A percentile compares a stretch with the other conserved stretches of the same genome.
Conservation (phyloP, 1,140 invertebrate species). For the Protaetia brevitarsis region DNA sequence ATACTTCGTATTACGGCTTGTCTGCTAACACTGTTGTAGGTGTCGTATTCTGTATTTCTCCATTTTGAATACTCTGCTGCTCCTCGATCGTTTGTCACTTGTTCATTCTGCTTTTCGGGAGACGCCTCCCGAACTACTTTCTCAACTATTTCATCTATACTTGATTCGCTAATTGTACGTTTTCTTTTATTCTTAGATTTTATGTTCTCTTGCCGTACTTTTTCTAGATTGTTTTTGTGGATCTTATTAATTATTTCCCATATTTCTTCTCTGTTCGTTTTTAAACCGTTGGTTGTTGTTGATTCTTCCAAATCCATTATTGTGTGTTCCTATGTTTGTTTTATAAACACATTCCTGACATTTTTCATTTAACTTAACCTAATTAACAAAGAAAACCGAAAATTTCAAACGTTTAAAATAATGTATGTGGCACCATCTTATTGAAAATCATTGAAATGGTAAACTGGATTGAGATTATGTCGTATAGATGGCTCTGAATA, state of each 20-base stretch:
- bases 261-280: neutral
- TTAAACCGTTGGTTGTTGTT: neutral
- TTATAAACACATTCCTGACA: too few relatives aligned
- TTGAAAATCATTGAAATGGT: too few relatives aligned
- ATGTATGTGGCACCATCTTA: too few relatives aligned
- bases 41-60: neutral
- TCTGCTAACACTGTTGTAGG: neutral
- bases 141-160: neutral
- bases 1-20: neutral
- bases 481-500: too few relatives aligned
- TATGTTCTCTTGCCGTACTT: neutral
- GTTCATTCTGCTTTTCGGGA: neutral
- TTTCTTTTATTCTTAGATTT: conserved; percentile 2
- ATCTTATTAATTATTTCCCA: neutral
- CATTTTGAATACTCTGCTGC: neutral
- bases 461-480: too few relatives aligned
- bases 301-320: neutral
- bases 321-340: too few relatives aligned
- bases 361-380: too few relatives aligned
- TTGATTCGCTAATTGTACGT: neutral
- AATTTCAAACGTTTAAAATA: too few relatives aligned
- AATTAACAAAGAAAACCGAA: too few relatives aligned
- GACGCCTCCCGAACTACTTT: neutral
- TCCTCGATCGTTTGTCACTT: neutral
- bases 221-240: neutral